Evolutionary conservation across 2,113 vertebrate species (phyloP).

Genomic region (Gymnorhina tibicen): DNA sequence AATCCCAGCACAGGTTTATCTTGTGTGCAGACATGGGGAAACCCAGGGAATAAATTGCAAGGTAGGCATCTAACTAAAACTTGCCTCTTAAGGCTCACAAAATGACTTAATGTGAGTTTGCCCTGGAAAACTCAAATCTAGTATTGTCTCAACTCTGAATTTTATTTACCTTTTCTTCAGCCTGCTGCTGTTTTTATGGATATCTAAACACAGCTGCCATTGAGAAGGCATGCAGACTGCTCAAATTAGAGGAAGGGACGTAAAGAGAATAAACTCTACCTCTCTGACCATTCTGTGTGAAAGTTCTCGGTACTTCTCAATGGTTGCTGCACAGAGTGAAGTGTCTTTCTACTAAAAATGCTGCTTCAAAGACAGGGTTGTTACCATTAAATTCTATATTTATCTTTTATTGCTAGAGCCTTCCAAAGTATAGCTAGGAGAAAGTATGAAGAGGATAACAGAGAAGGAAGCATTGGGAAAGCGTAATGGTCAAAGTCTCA

Average conservation of each 20-base stretch:
- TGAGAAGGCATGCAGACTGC: not conserved
- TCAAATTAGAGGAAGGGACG: not conserved
- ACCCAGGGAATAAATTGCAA: not conserved
- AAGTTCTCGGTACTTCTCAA: not conserved
- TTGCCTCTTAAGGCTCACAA: not conserved
- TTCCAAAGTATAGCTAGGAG: not conserved
- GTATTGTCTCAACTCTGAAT: not conserved
- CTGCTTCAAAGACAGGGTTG: not conserved
- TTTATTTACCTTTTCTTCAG: not conserved
- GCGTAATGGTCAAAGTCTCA: not conserved
- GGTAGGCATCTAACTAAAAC: not conserved
- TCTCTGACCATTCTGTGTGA: not conserved
- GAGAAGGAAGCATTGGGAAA: not conserved
- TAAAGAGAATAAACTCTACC: not conserved
- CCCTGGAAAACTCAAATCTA: not conserved
- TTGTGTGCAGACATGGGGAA: not conserved
- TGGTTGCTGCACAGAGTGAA: not conserved
- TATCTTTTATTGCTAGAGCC: not conserved
- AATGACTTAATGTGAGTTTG: not conserved
- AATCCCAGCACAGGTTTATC: not conserved
- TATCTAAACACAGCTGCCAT: not conserved
- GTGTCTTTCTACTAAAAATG: not conserved
- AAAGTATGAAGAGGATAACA: not conserved
- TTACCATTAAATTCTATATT: not conserved
- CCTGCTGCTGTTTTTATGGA: not conserved